phyloP scores from a whole-genome alignment of 2,797 vertebrate genomes.

The Sebastes itinus region DNA sequence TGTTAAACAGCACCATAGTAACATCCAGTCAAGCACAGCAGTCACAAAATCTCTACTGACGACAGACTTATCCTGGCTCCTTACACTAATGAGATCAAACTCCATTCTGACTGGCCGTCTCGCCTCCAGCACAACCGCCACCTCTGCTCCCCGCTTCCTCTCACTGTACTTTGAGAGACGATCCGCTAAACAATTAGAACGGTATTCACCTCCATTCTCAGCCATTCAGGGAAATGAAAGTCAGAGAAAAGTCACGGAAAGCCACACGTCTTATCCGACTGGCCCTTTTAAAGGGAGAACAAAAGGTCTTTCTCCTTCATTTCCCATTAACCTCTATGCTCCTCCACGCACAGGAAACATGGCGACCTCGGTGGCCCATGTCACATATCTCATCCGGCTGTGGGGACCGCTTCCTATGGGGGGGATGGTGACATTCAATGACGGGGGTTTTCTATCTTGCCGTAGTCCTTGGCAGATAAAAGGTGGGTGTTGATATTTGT shows the following conservation, averaged over 20 bases:
- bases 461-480: slow-evolving; percentile 74
- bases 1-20: background rate
- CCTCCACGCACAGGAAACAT: slow-evolving; percentile 75
- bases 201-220: slow-evolving; percentile 48
- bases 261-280: slow-evolving; percentile 70
- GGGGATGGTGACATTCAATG: slow-evolving; percentile 65
- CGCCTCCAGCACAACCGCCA: slow-evolving; percentile 2
- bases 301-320: slow-evolving; percentile 78
- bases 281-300: slow-evolving; percentile 69
- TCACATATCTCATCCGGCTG: slow-evolving; percentile 80
- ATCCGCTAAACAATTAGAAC: slow-evolving; percentile 63
- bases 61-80: background rate
- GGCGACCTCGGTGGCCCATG: slow-evolving; percentile 71
- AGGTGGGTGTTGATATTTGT: slow-evolving; percentile 73
- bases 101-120: background rate
- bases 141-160: slow-evolving; percentile 38
- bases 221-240: slow-evolving; percentile 74
- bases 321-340: slow-evolving; percentile 80
- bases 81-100: slow-evolving; percentile 29
- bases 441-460: slow-evolving; percentile 53
- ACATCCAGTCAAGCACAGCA: background rate
- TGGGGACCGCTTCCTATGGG: slow-evolving; percentile 61
- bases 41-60: background rate
- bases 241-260: slow-evolving; percentile 72
- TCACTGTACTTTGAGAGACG: slow-evolving; percentile 39